Evolutionary conservation across 1,140 invertebrate genomes (phyloP), one percentile per base, ranked within the genome.

Genomic region (Zaprionus ghesquierei): DNA sequence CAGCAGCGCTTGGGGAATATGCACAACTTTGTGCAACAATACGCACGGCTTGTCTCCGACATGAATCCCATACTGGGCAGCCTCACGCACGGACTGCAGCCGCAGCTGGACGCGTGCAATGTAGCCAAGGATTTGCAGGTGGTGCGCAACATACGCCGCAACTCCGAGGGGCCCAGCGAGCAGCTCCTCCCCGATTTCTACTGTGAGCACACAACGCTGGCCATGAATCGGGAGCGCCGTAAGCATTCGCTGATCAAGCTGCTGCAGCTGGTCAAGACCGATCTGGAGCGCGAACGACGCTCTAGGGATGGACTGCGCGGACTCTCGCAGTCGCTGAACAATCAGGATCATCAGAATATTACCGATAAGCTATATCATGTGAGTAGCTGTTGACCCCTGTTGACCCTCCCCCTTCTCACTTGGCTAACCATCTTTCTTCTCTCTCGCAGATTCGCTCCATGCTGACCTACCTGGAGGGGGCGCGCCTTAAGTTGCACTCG

Each of bases 141-240:
- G 51, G 80, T 92, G 29, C 90, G 91, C 35, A 90, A 92, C 41
- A 92, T 92, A 5, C 77, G 91, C 0, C 84, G 92, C 79, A 61
- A 93, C 89, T 41, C 92, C 20, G 93, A 93, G 56, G 92, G 93
- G 5, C 92, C 93, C 69, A 93, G 93, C 77, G 96, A 98, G 90
- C 97, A 98, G 92, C 93, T 98, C 25, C 92, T 99, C 35, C 97
- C 98, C 0, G 97, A 98, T 91, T 98, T 98, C 93, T 98, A 98
- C 92, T 97, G 97, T 69, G 98, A 99, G 92, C 97, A 99, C 92
- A 95, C 96, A 56, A 97, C 97, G 1, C 94, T 98, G 73, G 96
- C 96, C 12, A 98, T 99, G 98, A 98, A 98, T 91, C 94, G 95
- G 58, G 98, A 98, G 81, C 92, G 98, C 54, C 93, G 98, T 79